Conservation (phyloP, 2,888 invertebrate genomes). For the Bruchidius siliquastri region DNA sequence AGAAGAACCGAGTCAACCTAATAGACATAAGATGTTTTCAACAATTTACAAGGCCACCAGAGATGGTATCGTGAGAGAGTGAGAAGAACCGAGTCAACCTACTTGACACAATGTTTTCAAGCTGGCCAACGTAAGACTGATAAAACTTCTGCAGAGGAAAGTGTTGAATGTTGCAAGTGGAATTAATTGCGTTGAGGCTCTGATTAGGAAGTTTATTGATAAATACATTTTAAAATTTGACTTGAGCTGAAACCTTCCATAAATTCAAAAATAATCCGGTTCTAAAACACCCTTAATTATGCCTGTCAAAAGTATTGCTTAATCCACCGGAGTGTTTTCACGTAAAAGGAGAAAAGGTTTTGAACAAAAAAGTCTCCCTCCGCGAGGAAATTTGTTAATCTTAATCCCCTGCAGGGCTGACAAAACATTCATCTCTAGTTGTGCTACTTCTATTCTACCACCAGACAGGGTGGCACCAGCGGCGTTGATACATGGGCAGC, state of each 20-base stretch:
- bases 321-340: background rate
- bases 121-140: too few relatives aligned
- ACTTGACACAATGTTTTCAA: too few relatives aligned
- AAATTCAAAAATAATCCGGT: background rate
- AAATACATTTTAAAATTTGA: background rate
- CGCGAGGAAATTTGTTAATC: slow-evolving; percentile 32
- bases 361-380: background rate
- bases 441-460: background rate
- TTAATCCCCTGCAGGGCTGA: slow-evolving; percentile 23
- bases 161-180: background rate
- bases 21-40: too few relatives aligned
- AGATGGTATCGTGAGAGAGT: too few relatives aligned
- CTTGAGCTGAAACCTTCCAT: background rate
- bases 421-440: slow-evolving; percentile 31
- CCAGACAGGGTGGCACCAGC: background rate
- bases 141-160: too few relatives aligned
- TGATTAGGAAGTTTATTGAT: background rate
- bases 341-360: background rate
- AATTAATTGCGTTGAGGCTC: background rate
- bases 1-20: too few relatives aligned
- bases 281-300: background rate
- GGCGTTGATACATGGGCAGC: too few relatives aligned
- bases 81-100: too few relatives aligned
- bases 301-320: background rate
- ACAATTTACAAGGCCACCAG: too few relatives aligned